Conservation (phyloP, 92 coral and sea anemone species). For the Porites evermanni region DNA sequence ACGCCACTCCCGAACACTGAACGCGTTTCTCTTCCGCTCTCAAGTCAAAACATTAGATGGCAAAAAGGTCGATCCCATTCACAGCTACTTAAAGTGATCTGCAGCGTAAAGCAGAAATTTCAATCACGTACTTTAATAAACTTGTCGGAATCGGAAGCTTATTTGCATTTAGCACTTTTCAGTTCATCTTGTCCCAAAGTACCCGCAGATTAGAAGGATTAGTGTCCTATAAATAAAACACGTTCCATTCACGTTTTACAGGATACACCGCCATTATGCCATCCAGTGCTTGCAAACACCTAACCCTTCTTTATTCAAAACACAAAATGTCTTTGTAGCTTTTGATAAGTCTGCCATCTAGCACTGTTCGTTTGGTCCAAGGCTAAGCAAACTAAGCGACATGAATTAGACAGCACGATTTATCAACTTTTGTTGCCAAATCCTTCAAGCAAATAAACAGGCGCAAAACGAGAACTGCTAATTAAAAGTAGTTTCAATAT, state of each 20-base stretch:
- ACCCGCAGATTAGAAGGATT: constrained; percentile 24
- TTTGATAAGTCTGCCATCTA: background rate
- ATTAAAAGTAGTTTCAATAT: background rate
- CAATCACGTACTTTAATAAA: background rate
- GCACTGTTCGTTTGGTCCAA: background rate
- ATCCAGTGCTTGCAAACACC: background rate
- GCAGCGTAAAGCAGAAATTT: background rate
- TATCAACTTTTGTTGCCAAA: constrained; percentile 28
- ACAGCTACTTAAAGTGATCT: background rate
- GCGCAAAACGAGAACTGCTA: background rate
- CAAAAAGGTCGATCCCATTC: background rate
- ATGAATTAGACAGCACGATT: background rate
- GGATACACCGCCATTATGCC: background rate
- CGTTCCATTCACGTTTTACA: background rate
- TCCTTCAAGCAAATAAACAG: constrained; percentile 44
- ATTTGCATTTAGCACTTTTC: constrained; percentile 24
- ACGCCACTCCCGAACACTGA: background rate
- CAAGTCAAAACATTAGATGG: no score
- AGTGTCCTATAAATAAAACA: background rate
- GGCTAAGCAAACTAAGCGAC: constrained; percentile 1
- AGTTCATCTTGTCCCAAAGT: constrained; percentile 4
- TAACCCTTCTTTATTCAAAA: background rate
- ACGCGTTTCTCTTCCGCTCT: background rate
- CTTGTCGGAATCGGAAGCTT: background rate
- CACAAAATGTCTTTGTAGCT: constrained; percentile 3